Evolutionary conservation across 1,140 invertebrate genomes (phyloP).

Genomic region (Nixonia krombeini): DNA sequence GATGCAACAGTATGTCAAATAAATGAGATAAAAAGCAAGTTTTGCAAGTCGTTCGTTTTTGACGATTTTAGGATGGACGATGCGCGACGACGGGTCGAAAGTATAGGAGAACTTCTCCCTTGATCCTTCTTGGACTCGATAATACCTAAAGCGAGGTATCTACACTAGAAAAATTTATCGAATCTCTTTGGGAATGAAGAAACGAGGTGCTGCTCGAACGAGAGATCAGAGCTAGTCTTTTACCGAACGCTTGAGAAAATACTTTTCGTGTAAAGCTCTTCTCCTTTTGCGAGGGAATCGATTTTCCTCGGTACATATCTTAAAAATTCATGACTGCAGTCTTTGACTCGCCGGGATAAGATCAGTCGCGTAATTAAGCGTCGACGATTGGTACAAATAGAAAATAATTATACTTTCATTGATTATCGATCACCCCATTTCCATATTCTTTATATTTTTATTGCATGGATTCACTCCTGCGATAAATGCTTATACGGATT

Average conservation of each 20-base stretch:
- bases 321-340: conserved; percentile 28
- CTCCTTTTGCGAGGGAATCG: conserved; percentile 19
- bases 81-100: conserved; percentile 52
- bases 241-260: conserved; percentile 28
- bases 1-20: no score
- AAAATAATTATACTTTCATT: no score
- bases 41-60: no score
- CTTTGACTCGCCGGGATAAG: no score
- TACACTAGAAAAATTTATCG: conserved; percentile 54
- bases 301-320: conserved; percentile 44
- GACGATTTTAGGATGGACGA: conserved; percentile 36
- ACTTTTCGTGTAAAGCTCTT: conserved; percentile 32
- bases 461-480: no score
- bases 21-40: no score
- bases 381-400: no score
- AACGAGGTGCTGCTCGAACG: conserved; percentile 36
- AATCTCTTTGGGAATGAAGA: conserved; percentile 43
- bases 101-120: conserved; percentile 34
- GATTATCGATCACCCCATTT: no score
- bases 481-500: no score
- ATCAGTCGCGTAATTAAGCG: no score
- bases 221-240: conserved; percentile 29
- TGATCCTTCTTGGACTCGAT: conserved; percentile 48
- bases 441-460: no score
- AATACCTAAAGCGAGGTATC: conserved; percentile 45